phyloP scores from a whole-genome alignment of 2,113 vertebrate genomes.

The Tricholaema leucomelas region DNA sequence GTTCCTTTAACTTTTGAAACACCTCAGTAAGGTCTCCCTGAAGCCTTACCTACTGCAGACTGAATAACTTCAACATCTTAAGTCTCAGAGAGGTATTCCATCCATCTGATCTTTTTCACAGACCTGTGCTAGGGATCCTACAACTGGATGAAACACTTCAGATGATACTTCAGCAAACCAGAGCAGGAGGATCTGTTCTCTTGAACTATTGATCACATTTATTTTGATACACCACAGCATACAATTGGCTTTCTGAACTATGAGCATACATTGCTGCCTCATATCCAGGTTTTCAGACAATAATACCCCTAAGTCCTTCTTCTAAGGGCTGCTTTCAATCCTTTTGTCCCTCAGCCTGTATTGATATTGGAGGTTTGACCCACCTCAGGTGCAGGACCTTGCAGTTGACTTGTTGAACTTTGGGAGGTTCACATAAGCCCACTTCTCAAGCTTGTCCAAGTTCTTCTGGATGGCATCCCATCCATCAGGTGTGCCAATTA shows the following conservation, averaged over 20 bases:
- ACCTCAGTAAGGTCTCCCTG: background rate
- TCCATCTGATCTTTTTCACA: background rate
- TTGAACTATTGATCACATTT: background rate
- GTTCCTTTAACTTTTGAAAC: background rate
- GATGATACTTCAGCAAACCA: background rate
- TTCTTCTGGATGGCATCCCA: background rate
- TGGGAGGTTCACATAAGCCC: background rate
- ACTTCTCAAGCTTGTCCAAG: background rate
- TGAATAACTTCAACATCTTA: background rate
- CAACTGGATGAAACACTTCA: background rate
- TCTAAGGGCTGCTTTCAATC: background rate
- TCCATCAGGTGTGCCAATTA: background rate
- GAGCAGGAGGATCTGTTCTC: background rate
- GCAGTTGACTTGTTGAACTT: background rate
- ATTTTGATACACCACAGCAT: background rate
- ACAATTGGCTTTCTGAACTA: background rate
- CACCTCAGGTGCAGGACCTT: background rate
- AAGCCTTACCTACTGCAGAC: background rate
- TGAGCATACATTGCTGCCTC: background rate
- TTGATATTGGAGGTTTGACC: background rate
- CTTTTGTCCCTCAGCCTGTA: background rate
- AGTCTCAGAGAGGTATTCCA: background rate
- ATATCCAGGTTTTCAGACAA: background rate
- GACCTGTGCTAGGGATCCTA: background rate
- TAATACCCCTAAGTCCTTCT: background rate